phyloP scores from a whole-genome alignment of 1,140 invertebrate species.

The Rhagoletis zephyria region DNA sequence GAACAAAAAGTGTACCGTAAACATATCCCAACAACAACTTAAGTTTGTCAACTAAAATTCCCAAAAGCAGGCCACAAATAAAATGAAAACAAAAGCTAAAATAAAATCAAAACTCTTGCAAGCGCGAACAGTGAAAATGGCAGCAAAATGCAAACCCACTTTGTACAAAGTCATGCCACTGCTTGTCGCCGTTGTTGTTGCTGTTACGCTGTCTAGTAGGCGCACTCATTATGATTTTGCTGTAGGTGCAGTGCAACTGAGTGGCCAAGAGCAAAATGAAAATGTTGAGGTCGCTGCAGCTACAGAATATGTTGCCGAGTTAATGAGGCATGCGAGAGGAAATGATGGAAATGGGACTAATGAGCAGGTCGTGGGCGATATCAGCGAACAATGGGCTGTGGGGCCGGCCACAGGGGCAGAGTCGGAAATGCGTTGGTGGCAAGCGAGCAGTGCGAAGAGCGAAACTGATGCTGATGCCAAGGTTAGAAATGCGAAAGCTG shows the following conservation, averaged over 20 bases:
- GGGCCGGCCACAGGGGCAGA: background rate
- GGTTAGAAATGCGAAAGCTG: too few species aligned
- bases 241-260: background rate
- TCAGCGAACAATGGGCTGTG: constrained; percentile 58
- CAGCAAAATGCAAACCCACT: constrained; percentile 26
- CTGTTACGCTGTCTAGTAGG: background rate
- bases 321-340: constrained; percentile 22
- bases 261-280: background rate
- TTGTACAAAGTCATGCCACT: background rate
- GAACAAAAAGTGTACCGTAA: background rate
- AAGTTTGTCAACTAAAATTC: background rate
- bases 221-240: background rate
- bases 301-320: background rate
- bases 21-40: background rate
- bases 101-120: background rate
- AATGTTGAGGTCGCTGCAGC: background rate
- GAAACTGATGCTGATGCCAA: background rate
- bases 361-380: constrained; percentile 64
- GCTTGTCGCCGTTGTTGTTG: background rate
- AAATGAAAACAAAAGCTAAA: background rate
- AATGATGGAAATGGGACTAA: background rate
- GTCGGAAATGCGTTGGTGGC: constrained; percentile 4
- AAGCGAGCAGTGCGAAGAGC: background rate
- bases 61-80: background rate
- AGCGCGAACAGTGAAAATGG: constrained; percentile 1